Evolutionary conservation across 2,888 invertebrate species (phyloP).

Genomic region (Orthosia gothica): DNA sequence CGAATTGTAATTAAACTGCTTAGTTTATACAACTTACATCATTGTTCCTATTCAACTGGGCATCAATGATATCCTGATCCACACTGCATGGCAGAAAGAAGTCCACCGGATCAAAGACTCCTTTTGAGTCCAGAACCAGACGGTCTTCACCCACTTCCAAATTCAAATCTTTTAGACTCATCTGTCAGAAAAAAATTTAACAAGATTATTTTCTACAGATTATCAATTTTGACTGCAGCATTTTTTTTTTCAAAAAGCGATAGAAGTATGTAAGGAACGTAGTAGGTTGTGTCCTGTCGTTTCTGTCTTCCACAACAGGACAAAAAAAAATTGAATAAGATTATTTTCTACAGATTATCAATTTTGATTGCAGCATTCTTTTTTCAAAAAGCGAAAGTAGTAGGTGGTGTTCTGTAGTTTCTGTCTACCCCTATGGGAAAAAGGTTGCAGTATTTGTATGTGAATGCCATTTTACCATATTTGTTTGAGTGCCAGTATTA

Average conservation of each 20-base stretch:
- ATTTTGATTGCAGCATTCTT: background rate
- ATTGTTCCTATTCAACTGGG: slow-evolving; percentile 85
- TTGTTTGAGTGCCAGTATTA: too few species aligned
- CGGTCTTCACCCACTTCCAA: slow-evolving; percentile 95
- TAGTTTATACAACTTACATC: slow-evolving; percentile 81
- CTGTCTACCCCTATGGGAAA: too few species aligned
- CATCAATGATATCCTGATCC: slow-evolving; percentile 90
- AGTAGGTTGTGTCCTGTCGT: too few species aligned
- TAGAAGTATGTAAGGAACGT: too few species aligned
- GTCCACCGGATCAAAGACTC: slow-evolving; percentile 92
- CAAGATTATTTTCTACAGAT: background rate
- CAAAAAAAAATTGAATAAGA: too few species aligned
- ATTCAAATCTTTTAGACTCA: slow-evolving; percentile 92
- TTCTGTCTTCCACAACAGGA: too few species aligned
- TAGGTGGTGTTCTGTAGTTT: too few species aligned
- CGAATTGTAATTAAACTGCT: too few species aligned
- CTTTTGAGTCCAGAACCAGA: slow-evolving; percentile 93
- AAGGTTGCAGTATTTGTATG: too few species aligned
- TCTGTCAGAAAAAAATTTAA: slow-evolving; percentile 80
- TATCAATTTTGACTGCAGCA: background rate
- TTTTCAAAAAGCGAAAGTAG: too few species aligned
- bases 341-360: background rate
- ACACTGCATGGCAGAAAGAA: slow-evolving; percentile 93
- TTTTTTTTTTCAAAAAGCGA: too few species aligned
- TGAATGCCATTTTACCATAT: too few species aligned